Evolutionary conservation across 2,113 vertebrate genomes (phyloP).

Genomic region (Ictidomys tridecemlineatus): DNA sequence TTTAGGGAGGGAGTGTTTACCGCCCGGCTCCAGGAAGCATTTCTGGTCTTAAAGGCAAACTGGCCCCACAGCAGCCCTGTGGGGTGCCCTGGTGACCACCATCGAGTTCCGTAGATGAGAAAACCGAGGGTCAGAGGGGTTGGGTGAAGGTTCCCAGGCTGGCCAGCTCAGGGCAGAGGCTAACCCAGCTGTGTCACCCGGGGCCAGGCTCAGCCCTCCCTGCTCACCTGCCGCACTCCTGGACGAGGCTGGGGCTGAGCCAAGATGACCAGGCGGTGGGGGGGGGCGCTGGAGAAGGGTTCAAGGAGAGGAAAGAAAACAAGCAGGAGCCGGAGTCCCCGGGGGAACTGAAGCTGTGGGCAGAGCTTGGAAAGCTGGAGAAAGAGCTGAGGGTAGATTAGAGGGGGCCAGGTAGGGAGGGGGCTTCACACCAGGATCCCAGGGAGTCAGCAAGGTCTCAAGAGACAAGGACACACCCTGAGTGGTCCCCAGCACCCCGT

Average conservation of each 20-base stretch:
- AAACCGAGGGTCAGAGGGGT: not conserved
- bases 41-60: slow-evolving; percentile 74
- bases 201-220: not conserved
- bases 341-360: accelerated
- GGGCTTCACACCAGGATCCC: not conserved
- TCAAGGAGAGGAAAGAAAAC: not conserved
- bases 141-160: accelerated
- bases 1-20: slow-evolving; percentile 78
- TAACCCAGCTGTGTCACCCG: accelerated
- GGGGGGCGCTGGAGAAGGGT: not conserved
- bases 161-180: not conserved
- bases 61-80: accelerated
- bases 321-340: not conserved
- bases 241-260: not conserved
- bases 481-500: not conserved
- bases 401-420: not conserved
- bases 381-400: accelerated
- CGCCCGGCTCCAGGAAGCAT: slow-evolving; percentile 3
- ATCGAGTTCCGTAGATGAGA: not conserved
- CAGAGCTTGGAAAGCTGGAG: not conserved
- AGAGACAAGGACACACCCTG: not conserved
- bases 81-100: too few species aligned
- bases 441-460: not conserved
- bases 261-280: accelerated
- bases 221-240: accelerated